These are phyloP conservation scores for Mylabris sibirica DNA, from an alignment of 2,888 invertebrate genomes.

Conservation along the genomic window DNA sequence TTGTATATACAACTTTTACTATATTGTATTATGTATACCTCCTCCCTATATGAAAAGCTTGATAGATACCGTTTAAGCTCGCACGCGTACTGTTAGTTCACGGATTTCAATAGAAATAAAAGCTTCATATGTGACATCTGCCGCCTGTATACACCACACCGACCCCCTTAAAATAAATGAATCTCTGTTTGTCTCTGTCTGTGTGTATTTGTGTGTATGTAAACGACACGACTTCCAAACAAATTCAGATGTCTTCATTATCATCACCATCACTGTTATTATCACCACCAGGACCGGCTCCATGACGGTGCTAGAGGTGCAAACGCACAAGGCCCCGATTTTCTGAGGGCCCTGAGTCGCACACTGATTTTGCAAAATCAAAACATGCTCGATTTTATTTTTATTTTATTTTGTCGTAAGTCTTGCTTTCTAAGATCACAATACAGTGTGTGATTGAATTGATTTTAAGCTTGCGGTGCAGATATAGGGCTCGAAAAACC, in stretches of 20 bases:
- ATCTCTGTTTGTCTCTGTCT: no score
- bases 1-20: conserved; percentile 36
- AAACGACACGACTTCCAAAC: conserved; percentile 4
- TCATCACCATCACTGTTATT: neutral
- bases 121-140: conserved; percentile 39
- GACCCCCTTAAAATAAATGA: conserved; percentile 9
- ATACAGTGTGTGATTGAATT: no score
- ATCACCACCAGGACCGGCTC: no score
- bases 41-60: conserved; percentile 18
- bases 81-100: conserved; percentile 44
- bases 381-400: no score
- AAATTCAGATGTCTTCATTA: conserved; percentile 13
- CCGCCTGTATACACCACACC: conserved; percentile 24
- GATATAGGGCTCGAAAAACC: no score
- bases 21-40: neutral
- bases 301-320: no score
- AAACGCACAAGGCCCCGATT: no score
- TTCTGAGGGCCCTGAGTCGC: no score
- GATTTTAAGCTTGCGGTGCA: no score
- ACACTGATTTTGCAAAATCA: no score
- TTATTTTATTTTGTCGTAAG: no score
- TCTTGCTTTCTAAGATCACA: no score
- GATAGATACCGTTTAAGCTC: conserved; percentile 48
- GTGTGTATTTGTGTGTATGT: neutral
- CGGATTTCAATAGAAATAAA: conserved; percentile 38